Conservation (phyloP, 23 tunicate genomes). For the Aplidium turbinatum region DNA sequence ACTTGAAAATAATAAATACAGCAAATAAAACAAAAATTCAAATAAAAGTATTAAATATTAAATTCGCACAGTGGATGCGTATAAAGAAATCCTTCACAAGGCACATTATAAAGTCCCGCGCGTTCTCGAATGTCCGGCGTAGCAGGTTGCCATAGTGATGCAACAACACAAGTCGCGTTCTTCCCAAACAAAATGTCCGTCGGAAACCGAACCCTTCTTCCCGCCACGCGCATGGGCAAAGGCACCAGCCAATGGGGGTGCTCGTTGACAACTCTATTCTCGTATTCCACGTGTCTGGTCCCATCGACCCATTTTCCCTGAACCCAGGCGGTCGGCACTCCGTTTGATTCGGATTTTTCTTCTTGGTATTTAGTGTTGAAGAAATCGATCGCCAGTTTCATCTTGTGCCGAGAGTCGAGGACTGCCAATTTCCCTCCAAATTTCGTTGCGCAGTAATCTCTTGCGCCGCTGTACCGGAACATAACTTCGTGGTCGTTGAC, state of each 20-base stretch:
- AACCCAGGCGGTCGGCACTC: constrained; percentile 62
- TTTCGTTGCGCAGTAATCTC: constrained; percentile 27
- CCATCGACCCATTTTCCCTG: constrained; percentile 47
- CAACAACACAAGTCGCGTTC: constrained; percentile 45
- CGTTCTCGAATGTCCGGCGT: neutral
- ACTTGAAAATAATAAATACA: no score
- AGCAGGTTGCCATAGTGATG: constrained; percentile 44
- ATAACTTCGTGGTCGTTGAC: constrained; percentile 30
- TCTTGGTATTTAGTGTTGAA: constrained; percentile 30
- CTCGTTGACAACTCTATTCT: constrained; percentile 14
- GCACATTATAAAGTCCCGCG: constrained; percentile 58
- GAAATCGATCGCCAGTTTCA: constrained; percentile 24
- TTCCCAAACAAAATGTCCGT: constrained; percentile 23
- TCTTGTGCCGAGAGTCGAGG: constrained; percentile 13
- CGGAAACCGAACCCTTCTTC: constrained; percentile 39
- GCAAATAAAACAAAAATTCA: no score
- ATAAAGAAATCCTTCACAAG: constrained; percentile 42
- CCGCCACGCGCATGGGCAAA: constrained; percentile 19
- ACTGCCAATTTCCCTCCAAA: constrained; percentile 32
- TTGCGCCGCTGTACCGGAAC: constrained; percentile 33
- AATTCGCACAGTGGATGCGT: constrained; percentile 56
- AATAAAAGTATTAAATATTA: constrained; percentile 7
- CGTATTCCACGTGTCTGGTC: constrained; percentile 24
- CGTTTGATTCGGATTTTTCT: constrained; percentile 21
- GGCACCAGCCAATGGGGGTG: constrained; percentile 43